Conservation (phyloP, 1,140 invertebrate species). For the Ruditapes philippinarum region DNA sequence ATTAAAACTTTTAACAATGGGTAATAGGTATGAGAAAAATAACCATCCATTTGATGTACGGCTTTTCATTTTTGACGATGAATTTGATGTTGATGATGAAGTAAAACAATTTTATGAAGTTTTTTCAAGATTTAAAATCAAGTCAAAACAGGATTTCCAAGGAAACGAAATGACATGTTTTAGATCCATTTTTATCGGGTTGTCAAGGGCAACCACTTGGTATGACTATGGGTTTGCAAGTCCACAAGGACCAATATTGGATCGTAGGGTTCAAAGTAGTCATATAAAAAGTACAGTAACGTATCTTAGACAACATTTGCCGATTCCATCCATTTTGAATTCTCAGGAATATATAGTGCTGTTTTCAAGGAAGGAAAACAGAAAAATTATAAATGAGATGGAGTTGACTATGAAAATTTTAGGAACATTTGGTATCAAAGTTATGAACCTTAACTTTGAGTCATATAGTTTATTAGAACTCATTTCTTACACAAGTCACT, state of each 20-base stretch:
- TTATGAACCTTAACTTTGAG: constrained; percentile 81
- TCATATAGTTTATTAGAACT: constrained; percentile 83
- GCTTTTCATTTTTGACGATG: constrained; percentile 80
- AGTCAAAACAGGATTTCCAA: constrained; percentile 67
- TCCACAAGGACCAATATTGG: constrained; percentile 86
- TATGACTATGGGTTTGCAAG: constrained; percentile 88
- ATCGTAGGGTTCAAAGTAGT: constrained; percentile 55
- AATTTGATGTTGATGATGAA: constrained; percentile 69
- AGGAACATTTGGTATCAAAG: constrained; percentile 77
- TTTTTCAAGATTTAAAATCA: constrained; percentile 70
- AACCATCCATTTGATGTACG: constrained; percentile 71
- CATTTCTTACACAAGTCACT: constrained; percentile 80
- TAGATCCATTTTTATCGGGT: constrained; percentile 84
- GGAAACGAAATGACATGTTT: constrained; percentile 85
- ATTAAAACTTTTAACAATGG: constrained; percentile 73
- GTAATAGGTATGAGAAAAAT: neutral
- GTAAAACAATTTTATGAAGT: constrained; percentile 76
- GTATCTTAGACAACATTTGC: constrained; percentile 70
- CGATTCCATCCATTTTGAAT: neutral
- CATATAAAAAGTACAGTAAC: constrained; percentile 72
- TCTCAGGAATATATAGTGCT: constrained; percentile 80
- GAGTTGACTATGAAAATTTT: constrained; percentile 83
- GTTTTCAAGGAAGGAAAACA: constrained; percentile 86
- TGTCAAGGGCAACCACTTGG: constrained; percentile 86
- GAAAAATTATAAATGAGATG: constrained; percentile 88